phyloP scores from a whole-genome alignment of 2,113 vertebrate genomes.

The Phylloscopus whistleri region DNA sequence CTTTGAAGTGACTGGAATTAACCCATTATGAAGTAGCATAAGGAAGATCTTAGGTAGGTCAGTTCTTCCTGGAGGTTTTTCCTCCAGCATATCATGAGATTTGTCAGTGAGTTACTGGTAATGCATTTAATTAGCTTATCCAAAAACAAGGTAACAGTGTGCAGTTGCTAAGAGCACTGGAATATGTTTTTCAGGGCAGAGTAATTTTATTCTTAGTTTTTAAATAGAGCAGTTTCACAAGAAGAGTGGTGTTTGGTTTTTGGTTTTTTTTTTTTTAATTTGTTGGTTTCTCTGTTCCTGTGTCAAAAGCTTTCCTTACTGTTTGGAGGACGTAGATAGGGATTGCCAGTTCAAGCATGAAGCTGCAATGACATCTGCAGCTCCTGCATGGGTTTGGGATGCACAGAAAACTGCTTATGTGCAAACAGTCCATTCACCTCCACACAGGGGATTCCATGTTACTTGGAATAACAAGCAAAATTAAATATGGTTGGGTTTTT shows the following conservation, averaged over 20 bases:
- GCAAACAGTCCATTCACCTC: background rate
- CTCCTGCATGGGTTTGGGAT: background rate
- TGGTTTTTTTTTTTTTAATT: background rate
- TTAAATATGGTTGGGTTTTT: background rate
- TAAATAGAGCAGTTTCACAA: background rate
- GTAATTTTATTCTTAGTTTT: background rate
- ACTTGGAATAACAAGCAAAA: background rate
- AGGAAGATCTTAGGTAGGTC: background rate
- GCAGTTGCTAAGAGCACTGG: background rate
- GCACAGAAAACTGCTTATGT: background rate
- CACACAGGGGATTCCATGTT: background rate
- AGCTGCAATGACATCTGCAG: slow-evolving; percentile 36
- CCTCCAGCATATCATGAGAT: background rate
- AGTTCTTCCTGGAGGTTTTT: background rate
- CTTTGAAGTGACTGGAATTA: background rate
- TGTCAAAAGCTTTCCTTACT: background rate
- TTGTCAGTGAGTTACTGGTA: background rate
- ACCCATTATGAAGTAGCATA: background rate
- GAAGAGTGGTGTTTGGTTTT: background rate
- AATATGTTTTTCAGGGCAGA: background rate
- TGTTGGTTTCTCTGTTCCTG: background rate
- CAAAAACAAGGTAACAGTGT: background rate
- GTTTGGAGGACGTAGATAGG: background rate
- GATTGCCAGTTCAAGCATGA: background rate
- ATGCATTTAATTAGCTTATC: background rate